Evolutionary conservation across 1,140 invertebrate species (phyloP), one percentile per base, ranked within the genome.

Genomic region (Oedothorax gibbosus): DNA sequence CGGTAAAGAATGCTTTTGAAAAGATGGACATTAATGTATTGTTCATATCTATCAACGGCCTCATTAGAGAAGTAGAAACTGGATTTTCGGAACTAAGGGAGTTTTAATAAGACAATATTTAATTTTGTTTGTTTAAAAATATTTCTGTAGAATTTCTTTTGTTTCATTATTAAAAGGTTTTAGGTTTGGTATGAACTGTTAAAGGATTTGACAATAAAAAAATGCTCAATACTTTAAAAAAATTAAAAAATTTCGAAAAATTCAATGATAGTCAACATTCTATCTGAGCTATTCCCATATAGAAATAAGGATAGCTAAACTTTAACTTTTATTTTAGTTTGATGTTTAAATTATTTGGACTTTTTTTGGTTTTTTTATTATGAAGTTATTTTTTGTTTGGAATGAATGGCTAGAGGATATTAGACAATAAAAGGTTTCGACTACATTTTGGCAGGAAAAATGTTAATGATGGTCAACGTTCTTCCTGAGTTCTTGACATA

Each of bases 21-120:
- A 18, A 64, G 75, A 77, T 79, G 65, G 49, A 81, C 65, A 71
- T n/a, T 81, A 81, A 81, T 69, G 69, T 71, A 81, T 81, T 69
- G 51, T 68, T 20, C 71, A 50, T 81, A 71, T 81, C 66, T 71
- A 81, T 81, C 78, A 81, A 7, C 14, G 53, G 14, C 35, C 53
- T 81, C 69, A 81, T 81, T 81, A 81, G 71, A 81, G 65, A 71
- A 68, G 60, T 65, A 15, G 49, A 60, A 60, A 18, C 60, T 10
- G 21, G 75, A 57, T 77, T 57, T 60, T 4, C 18, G 60, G 20
- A 15, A 9, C 20, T 12, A n/a, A 6, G 5, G 35, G 35, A 35
- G 35, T 35, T 35, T 35, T 35, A 35, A 35, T 35, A 35, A 35
- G 35, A 35, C 35, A 35, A 35, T 35, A 60, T 5, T 60, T 60